phyloP scores from a whole-genome alignment of 2,113 vertebrate genomes.

The Gymnocephalus cernua region DNA sequence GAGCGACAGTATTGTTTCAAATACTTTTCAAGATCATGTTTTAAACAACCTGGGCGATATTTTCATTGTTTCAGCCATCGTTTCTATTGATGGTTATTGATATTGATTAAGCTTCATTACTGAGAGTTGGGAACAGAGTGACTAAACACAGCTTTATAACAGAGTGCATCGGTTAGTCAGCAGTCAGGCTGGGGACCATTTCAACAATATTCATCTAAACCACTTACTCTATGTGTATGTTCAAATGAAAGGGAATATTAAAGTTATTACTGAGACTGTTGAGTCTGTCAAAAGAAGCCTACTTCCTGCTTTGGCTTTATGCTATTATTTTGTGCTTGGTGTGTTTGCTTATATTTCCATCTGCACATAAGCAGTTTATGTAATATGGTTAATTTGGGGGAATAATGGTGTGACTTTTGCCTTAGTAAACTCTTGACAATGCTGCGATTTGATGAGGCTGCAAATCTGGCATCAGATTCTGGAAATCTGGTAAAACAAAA shows the following conservation, averaged over 20 bases:
- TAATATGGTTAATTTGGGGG: constrained; percentile 4
- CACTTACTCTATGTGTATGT: not conserved
- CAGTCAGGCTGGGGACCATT: not conserved
- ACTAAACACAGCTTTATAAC: not conserved
- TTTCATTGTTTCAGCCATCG: not conserved
- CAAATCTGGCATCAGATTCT: not conserved
- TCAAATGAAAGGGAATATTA: not conserved
- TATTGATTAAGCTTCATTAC: not conserved
- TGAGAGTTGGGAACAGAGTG: not conserved
- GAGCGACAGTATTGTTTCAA: not conserved
- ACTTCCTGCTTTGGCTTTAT: constrained; percentile 10
- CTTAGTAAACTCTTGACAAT: not conserved
- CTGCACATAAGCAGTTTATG: constrained; percentile 1
- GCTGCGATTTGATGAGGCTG: not conserved
- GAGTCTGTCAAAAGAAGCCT: not conserved
- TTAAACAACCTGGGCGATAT: not conserved
- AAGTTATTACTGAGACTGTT: constrained; percentile 8
- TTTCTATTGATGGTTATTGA: not conserved
- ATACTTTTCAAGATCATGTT: not conserved
- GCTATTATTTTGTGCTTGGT: too few species aligned
- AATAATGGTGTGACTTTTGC: constrained; percentile 13
- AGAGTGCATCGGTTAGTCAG: not conserved
- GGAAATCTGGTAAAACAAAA: not conserved
- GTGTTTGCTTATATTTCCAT: not conserved
- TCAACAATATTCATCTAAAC: not conserved